Evolutionary conservation across 2,888 invertebrate genomes (phyloP).

Genomic region (Trichopria drosophilae): DNA sequence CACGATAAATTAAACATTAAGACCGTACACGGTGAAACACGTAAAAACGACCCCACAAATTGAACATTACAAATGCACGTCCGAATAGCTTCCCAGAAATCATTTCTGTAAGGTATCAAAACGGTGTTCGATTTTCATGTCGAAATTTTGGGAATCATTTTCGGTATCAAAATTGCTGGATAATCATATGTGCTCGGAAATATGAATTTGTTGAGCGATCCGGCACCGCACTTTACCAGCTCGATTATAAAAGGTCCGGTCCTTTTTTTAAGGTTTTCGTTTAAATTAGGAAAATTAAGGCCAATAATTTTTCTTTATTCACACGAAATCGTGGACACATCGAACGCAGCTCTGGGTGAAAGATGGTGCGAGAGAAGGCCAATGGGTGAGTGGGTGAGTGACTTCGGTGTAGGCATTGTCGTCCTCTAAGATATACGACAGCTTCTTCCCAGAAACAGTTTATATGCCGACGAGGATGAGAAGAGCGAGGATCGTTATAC

Average conservation of each 20-base stretch:
- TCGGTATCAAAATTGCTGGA: too few relatives aligned
- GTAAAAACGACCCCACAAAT: too few relatives aligned
- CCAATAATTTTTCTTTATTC: constrained; percentile 28
- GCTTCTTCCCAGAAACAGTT: constrained; percentile 56
- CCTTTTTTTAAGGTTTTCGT: constrained; percentile 1
- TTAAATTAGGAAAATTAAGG: constrained; percentile 19
- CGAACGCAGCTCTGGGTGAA: constrained; percentile 8
- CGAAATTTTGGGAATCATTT: too few relatives aligned
- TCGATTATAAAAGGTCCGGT: constrained; percentile 4
- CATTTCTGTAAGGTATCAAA: too few relatives aligned
- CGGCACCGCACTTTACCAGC: constrained; percentile 3
- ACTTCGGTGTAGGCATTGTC: constrained; percentile 49
- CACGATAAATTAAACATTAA: too few relatives aligned
- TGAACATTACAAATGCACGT: too few relatives aligned
- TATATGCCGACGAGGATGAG: constrained; percentile 49
- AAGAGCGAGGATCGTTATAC: constrained; percentile 42
- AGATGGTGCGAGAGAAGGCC: constrained; percentile 28
- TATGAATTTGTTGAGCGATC: too few relatives aligned
- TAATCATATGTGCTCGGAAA: too few relatives aligned
- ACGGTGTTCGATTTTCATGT: too few relatives aligned
- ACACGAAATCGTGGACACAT: constrained; percentile 5
- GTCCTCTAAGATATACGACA: constrained; percentile 56
- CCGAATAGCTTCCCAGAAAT: too few relatives aligned
- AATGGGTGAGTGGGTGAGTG: constrained; percentile 53
- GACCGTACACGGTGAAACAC: too few relatives aligned